Conservation (phyloP, 2,888 invertebrate genomes). For the Malthinus seriepunctatus region DNA sequence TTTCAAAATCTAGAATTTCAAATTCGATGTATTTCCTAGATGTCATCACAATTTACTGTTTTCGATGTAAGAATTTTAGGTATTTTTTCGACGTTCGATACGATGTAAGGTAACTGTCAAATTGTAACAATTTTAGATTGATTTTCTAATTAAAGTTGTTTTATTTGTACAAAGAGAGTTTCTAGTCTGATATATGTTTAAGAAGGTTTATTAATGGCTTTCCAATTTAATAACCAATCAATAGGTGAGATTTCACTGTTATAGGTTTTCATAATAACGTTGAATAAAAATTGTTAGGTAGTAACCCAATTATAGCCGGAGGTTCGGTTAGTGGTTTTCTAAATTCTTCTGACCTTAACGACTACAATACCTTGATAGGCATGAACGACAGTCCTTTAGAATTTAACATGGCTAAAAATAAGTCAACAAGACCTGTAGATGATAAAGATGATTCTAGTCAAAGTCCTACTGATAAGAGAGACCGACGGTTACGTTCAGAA, state of each 20-base stretch:
- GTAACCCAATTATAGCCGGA: slow-evolving; percentile 25
- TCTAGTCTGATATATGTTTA: too few relatives aligned
- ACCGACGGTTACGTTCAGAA: slow-evolving; percentile 36
- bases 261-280: neutral
- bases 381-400: slow-evolving; percentile 66
- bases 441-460: slow-evolving; percentile 55
- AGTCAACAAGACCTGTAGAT: slow-evolving; percentile 55
- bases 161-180: too few relatives aligned
- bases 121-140: too few relatives aligned
- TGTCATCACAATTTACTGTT: neutral
- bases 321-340: slow-evolving; percentile 21
- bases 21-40: too few relatives aligned
- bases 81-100: too few relatives aligned
- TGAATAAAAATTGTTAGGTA: slow-evolving; percentile 9
- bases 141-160: too few relatives aligned
- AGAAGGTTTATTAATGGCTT: slow-evolving; percentile 26
- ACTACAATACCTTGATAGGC: slow-evolving; percentile 38
- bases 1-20: too few relatives aligned
- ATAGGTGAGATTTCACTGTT: slow-evolving; percentile 20
- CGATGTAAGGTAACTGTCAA: too few relatives aligned
- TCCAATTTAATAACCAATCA: slow-evolving; percentile 33
- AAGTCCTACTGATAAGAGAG: slow-evolving; percentile 45
- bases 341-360: slow-evolving; percentile 30
- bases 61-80: neutral
- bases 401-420: slow-evolving; percentile 65